Base-by-base conservation (phyloP, 92 coral and sea anemone genomes). In the Actinostola sp. region DNA sequence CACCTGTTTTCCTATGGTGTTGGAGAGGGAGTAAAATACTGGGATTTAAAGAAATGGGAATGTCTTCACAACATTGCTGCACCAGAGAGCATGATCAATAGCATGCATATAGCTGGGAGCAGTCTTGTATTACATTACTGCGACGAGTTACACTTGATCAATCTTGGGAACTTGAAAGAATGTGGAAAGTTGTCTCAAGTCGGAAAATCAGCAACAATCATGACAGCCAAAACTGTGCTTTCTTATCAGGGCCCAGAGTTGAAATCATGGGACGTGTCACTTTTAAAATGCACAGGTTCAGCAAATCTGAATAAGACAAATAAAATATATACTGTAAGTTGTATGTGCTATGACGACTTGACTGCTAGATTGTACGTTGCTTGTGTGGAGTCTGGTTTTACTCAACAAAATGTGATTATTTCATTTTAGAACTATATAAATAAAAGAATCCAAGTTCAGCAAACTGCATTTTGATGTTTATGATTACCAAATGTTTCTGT, bases 21-120 rank as follows among this genome's bases (percentile, higher is more conserved):
- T 0, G 79, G 72, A 49, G 98, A 89, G 65, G 86, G 90, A 10
- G 67, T 94, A 58, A 88, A 79, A 60, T 84, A 91, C 78, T 91
- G 95, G 98, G 93, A 94, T 63, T 72, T 94, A 20, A 83, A 87
- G 61, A 92, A 83, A 34, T 91, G 92, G 90, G 80, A 79, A 33
- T 79, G 89, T 36, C 39, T 94, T 42, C 89, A 89, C 35, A 64
- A 53, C 42, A 48, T 94, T 19, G 66, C 77, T 8, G 79, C 83
- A 57, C 60, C 84, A 42, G 89, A 85, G 21, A 65, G 54, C 45
- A 61, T 72, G 10, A n/a, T n/a, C n/a, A 53, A 48, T 36, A 70
- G 61, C 63, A 62, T 94, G 86, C 86, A 85, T 52, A 84, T 87
- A 59, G 66, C 80, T 15, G 56, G 77, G 46, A 80, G 79, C 51